Evolutionary conservation across 2,113 vertebrate species (phyloP), one percentile per base, ranked within the genome.

Genomic region (Phalacrocorax pelagicus): DNA sequence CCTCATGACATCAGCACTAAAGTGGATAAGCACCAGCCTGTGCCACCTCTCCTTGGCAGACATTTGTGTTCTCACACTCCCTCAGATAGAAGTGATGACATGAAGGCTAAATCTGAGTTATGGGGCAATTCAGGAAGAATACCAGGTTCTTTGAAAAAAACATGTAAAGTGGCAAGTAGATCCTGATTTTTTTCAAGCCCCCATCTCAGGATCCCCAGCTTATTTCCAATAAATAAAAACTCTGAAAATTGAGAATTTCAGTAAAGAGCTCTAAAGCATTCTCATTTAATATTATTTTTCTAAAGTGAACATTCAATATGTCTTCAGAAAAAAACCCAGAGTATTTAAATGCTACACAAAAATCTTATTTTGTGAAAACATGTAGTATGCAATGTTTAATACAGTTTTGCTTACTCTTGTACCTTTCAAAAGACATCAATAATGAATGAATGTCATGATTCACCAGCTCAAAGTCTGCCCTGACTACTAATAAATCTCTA

Each of bases 21-120:
- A 94, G 55, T 38, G 86, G 84, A 91, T 49, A 96, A 92, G 52
- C 44, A 81, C 81, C 95, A 95, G 63, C n/a, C 85, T 46, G 46
- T 46, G 46, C 46, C 46, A 46, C 18, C 46, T 18, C 59, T 91
- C n/a, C 34, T 88, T 92, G 88, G 92, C 86, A 91, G 85, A 67
- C 54, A 80, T 47, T 75, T 55, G 52, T 69, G 44, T 94, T 96
- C 93, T 94, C 65, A 78, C 83, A 92, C 74, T 95, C 51, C 73
- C 66, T 88, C 66, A 24, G 74, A 81, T 2, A 83, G 58, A 95
- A 83, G 77, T 49, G 91, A 77, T 86, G 90, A 94, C 78, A 93
- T 34, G 54, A 86, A 58, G 77, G 74, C 88, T 80, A 71, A 88
- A 94, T 72, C 38, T 90, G 51, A 96, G 69, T 81, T 94, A 91